phyloP scores from a whole-genome alignment of 2,888 invertebrate genomes.

The Zonitis immaculata region DNA sequence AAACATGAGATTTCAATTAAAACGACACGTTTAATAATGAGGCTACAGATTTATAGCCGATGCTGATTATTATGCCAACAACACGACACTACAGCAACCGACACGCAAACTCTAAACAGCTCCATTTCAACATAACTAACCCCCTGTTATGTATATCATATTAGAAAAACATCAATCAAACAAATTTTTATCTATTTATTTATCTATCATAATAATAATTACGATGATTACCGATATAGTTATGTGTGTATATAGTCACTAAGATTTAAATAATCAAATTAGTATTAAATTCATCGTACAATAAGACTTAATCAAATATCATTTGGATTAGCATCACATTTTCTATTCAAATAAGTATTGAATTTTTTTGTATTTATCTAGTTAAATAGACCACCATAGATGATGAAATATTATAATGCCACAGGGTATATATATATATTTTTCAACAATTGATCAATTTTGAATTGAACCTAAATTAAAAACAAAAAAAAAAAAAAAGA shows the following conservation, averaged over 20 bases:
- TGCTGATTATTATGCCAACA: conserved; percentile 38
- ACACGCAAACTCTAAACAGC: conserved; percentile 34
- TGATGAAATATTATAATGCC: conserved; percentile 1
- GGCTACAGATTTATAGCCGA: conserved; percentile 46
- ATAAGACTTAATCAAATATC: conserved; percentile 23
- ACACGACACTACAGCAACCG: conserved; percentile 26
- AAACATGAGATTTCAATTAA: conserved; percentile 62
- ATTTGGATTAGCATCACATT: conserved; percentile 27
- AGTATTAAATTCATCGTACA: conserved; percentile 18
- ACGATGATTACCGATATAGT: background rate
- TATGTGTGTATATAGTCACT: too few relatives aligned
- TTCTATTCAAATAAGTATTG: conserved; percentile 16
- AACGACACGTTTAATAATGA: conserved; percentile 58
- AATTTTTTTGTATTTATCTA: conserved; percentile 11
- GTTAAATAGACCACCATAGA: conserved; percentile 26
- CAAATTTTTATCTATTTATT: background rate
- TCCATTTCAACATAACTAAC: background rate
- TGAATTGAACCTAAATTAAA: background rate
- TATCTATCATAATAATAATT: background rate
- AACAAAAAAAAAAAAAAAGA: background rate
- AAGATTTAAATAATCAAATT: conserved; percentile 4
- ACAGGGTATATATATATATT: conserved; percentile 5
- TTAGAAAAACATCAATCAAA: background rate
- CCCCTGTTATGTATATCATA: conserved; percentile 1
- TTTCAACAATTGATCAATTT: conserved; percentile 2